Evolutionary conservation across 1,140 invertebrate species (phyloP).

Genomic region (Lordiphosa mommai): DNA sequence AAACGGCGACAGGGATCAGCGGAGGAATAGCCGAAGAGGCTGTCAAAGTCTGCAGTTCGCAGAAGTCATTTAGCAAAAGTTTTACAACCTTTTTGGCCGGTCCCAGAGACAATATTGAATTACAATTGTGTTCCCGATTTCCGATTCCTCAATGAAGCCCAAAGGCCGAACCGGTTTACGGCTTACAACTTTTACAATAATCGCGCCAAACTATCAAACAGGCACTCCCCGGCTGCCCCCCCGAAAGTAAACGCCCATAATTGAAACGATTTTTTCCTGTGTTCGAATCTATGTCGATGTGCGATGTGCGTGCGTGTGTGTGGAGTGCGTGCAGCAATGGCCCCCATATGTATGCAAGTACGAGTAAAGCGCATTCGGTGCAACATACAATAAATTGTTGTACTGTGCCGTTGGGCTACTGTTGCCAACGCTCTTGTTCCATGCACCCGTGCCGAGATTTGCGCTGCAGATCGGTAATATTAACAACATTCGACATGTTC

Average conservation of each 20-base stretch:
- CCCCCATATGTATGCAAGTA: conserved; percentile 18
- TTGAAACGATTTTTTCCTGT: too few relatives aligned
- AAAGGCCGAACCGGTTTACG: conserved; percentile 32
- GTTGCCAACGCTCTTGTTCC: conserved; percentile 22
- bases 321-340: conserved; percentile 18
- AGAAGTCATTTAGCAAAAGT: conserved; percentile 73
- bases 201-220: conserved; percentile 19
- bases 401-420: conserved; percentile 34
- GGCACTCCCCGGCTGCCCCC: neutral
- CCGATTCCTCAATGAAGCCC: conserved; percentile 46
- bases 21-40: conserved; percentile 31
- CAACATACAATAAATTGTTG: conserved; percentile 66
- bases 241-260: too few relatives aligned
- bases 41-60: conserved; percentile 40
- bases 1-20: conserved; percentile 49
- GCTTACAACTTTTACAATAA: conserved; percentile 44
- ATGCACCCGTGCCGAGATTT: conserved; percentile 27
- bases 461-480: conserved; percentile 41
- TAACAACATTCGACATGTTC: conserved; percentile 65
- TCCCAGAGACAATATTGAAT: conserved; percentile 70
- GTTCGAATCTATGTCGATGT: conserved; percentile 1
- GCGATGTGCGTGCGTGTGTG: conserved; percentile 45
- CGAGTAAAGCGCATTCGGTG: conserved; percentile 59
- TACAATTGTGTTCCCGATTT: conserved; percentile 60
- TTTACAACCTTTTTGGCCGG: conserved; percentile 61